Evolutionary conservation across 2,113 vertebrate species (phyloP), one percentile per base, ranked within the genome.

Genomic region (Melanerpes formicivorus): DNA sequence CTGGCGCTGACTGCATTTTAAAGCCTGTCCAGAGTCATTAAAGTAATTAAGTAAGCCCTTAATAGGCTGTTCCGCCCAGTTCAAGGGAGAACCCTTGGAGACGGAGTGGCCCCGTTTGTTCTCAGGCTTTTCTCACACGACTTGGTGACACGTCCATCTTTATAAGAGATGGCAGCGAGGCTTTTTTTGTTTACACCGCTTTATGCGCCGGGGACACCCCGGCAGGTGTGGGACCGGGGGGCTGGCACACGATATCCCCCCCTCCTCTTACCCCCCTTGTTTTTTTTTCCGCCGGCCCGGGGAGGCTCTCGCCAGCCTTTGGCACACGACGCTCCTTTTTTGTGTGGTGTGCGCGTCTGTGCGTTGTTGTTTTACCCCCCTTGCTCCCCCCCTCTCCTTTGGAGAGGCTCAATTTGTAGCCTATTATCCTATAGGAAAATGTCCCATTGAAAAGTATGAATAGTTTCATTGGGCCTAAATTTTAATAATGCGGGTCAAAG

Each of bases 371-470:
- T 93, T 95, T 92, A 84, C 96, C 97, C 97, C 97, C 98, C 98
- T 96, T 98, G 96, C 97, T 98, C 97, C 98, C 97, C 98, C 97
- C 98, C 14, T 89, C 88, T 93, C n/a, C 88, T 98, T 98, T 98
- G 97, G 98, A 99, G 98, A 99, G 98, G 99, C 99, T 99, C 99
- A 99, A 99, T 99, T 99, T 99, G 99, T 99, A 99, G 99, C 98
- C 99, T 99, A 99, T 99, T 99, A 99, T 99, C 98, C 99, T 98
- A 98, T 98, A 98, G 98, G 98, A 99, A 99, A 99, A 99, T 99
- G 98, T 99, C 98, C 98, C 98, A 99, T 99, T 99, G 98, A 99
- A 98, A 98, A 98, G 97, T 98, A 96, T 99, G 99, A 99, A 99
- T 99, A 98, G 98, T 99, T 99, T 98, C 98, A 98, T 98, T 98